Conservation (phyloP, 2,113 vertebrate species). For the Hyperopisus bebe region DNA sequence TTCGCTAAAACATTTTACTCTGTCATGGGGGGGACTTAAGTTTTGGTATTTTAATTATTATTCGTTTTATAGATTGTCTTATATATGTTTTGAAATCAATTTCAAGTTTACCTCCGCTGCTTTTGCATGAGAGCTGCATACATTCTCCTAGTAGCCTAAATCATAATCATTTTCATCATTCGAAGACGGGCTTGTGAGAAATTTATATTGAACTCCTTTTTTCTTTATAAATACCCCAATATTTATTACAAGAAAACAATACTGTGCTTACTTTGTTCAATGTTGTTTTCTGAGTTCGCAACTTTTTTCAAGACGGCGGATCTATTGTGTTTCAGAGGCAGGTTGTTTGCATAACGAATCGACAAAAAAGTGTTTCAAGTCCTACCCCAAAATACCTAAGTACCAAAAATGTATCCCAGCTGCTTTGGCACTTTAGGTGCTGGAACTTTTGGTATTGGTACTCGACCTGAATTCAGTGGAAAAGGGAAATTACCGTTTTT, state of each 20-base stretch:
- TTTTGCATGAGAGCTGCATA: not conserved
- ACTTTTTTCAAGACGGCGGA: not conserved
- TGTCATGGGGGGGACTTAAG: not conserved
- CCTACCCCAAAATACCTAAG: not conserved
- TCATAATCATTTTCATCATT: too few relatives aligned
- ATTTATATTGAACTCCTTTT: too few relatives aligned
- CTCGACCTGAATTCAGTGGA: not conserved
- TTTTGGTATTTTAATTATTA: too few relatives aligned
- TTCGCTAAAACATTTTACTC: not conserved
- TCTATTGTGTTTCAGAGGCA: not conserved
- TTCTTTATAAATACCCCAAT: too few relatives aligned
- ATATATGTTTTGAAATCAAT: not conserved
- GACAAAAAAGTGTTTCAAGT: not conserved
- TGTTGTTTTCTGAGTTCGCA: not conserved
- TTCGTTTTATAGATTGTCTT: too few relatives aligned
- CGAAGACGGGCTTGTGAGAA: too few relatives aligned
- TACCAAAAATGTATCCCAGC: not conserved
- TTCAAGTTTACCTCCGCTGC: not conserved
- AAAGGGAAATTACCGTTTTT: not conserved
- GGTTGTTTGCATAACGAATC: not conserved
- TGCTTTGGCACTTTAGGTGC: not conserved
- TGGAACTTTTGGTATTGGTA: not conserved
- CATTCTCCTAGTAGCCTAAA: not conserved
- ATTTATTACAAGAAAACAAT: too few relatives aligned
- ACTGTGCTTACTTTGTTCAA: too few relatives aligned